phyloP scores from a whole-genome alignment of 2,113 vertebrate species.

The Platysteira castanea region DNA sequence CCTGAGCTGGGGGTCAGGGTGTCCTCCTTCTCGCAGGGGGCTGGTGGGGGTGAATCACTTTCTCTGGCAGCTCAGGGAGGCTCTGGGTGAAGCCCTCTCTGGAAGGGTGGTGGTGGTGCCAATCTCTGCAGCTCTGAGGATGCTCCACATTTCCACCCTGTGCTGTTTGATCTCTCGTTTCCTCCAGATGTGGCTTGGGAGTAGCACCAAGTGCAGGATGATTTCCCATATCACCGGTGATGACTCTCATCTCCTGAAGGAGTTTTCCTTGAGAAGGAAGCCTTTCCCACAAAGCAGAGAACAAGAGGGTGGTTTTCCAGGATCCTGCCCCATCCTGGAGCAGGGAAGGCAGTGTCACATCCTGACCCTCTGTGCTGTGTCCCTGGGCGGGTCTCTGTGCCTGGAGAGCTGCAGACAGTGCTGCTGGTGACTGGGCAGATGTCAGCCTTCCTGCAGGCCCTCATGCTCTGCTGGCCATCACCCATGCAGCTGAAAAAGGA shows the following conservation, averaged over 20 bases:
- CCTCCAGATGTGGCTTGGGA: slow-evolving; percentile 21
- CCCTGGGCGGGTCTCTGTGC: not conserved
- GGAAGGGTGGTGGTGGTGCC: not conserved
- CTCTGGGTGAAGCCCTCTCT: not conserved
- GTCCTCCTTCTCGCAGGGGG: not conserved
- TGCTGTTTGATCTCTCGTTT: not conserved
- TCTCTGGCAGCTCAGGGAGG: not conserved
- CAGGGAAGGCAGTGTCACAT: not conserved
- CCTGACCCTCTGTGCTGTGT: not conserved
- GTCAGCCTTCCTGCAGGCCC: not conserved
- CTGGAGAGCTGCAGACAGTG: not conserved
- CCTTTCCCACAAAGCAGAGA: not conserved
- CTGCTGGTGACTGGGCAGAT: not conserved
- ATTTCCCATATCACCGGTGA: not conserved
- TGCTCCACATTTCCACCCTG: not conserved
- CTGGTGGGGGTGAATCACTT: not conserved
- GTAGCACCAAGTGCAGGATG: not conserved
- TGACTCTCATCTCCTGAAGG: not conserved
- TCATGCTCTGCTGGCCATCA: not conserved
- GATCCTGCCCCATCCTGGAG: not conserved
- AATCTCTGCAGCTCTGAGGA: not conserved
- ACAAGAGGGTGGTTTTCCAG: not conserved
- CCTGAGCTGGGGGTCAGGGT: fast-evolving
- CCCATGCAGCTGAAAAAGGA: fast-evolving
- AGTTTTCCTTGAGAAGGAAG: not conserved